phyloP scores from a whole-genome alignment of 2,888 invertebrate genomes.

The Chrysolina oricalcia region DNA sequence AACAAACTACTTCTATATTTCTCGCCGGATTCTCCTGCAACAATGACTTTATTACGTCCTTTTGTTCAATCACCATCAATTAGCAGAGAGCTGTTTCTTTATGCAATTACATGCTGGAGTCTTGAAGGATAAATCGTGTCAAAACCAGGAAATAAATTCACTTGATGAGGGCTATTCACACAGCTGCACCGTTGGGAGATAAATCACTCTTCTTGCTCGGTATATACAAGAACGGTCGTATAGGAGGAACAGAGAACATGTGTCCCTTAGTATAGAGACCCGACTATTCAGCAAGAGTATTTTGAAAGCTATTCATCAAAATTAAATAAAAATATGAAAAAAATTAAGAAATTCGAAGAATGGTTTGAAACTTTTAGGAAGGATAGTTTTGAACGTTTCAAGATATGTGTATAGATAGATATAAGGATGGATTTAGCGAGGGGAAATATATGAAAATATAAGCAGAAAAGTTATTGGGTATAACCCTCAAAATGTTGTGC shows the following conservation, averaged over 20 bases:
- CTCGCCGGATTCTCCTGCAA: neutral
- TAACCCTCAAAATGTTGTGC: too few species aligned
- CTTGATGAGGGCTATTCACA: slow-evolving; percentile 63
- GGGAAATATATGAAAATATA: too few species aligned
- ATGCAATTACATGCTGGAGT: slow-evolving; percentile 58
- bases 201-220: slow-evolving; percentile 52
- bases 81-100: slow-evolving; percentile 60
- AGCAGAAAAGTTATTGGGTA: too few species aligned
- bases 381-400: too few species aligned
- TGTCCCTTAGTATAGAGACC: neutral
- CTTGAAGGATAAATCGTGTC: slow-evolving; percentile 57
- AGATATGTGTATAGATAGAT: too few species aligned
- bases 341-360: too few species aligned
- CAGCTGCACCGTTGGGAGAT: slow-evolving; percentile 54
- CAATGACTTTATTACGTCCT: slow-evolving; percentile 47
- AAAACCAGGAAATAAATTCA: slow-evolving; percentile 61
- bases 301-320: neutral
- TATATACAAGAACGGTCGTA: slow-evolving; percentile 16
- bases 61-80: slow-evolving; percentile 59
- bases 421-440: too few species aligned
- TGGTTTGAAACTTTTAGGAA: too few species aligned
- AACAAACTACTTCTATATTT: neutral
- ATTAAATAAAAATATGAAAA: too few species aligned
- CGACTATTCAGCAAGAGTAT: neutral
- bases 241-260: slow-evolving; percentile 14